Evolutionary conservation across 2,113 vertebrate genomes (phyloP), one percentile per base, ranked within the genome.

Genomic region (Bostrychus sinensis): DNA sequence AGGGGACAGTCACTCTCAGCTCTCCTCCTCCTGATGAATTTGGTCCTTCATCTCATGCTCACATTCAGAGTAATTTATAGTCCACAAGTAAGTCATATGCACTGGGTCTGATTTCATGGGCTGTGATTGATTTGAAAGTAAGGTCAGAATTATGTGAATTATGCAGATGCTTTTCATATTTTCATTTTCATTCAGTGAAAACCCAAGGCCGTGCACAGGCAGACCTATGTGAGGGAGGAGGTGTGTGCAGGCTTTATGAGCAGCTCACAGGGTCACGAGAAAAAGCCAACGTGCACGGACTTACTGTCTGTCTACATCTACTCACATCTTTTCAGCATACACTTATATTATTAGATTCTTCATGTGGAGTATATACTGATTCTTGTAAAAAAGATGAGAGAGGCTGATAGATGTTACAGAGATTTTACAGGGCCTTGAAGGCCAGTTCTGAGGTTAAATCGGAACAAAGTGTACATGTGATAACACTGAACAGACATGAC

Each of bases 141-240:
- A 72, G 62, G 74, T 65, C 60, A 58, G 51, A 70, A 66, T 39
- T 7, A 50, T 51, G 56, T 66, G 48, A 66, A 75, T 60, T 71
- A 74, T 50, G n/a, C 69, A 26, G 53, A 14, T 34, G 30, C 26
- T 32, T 42, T 46, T 53, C 61, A 16, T 28, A 13, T 66, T 59
- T 66, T 55, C 60, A 60, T 45, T 56, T 54, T 64, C 54, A 48
- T 60, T 65, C 38, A 41, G 36, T 34, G 20, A 42, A 51, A 62
- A 62, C 10, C 39, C 60, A 75, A 78, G 74, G 73, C 71, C 70
- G 30, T 0, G 7, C 36, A 25, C 64, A 20, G 60, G 34, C 43
- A 75, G 28, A 63, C 57, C 42, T 66, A 63, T 32, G 41, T n/a
- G n/a, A 70, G 57, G 48, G 11, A 28, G 53, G 7, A 22, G 30